Base-by-base conservation (phyloP, 2,113 vertebrate genomes). In the Gavialis gangeticus region DNA sequence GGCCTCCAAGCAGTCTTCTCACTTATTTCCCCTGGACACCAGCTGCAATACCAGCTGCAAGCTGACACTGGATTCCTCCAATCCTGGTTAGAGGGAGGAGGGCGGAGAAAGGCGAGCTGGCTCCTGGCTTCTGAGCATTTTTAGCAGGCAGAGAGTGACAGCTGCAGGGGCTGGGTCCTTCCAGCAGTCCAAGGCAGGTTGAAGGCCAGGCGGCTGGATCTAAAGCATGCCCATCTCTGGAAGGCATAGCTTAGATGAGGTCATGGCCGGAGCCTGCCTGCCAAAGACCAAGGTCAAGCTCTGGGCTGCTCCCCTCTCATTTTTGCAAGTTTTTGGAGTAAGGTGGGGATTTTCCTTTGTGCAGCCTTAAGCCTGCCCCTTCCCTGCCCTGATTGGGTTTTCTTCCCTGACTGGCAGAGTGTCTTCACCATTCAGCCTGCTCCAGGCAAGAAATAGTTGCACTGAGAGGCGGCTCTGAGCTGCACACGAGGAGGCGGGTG, bases 41-140 rank as follows among this genome's bases (percentile, higher is more conserved):
- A 94, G 97, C 97, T 89, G 97, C 97, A 88, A 94, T 90, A 95
- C 95, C 97, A 97, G 97, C 97, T 95, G 95, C 95, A 94, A 96
- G 87, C 34, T 73, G 94, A 97, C 97, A 98, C 96, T 96, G 87
- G 94, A 97, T 93, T 92, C 93, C 93, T 89, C 94, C 91, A 83
- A 89, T 94, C 95, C 96, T 94, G 69, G 54, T 22, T 9, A 60
- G 54, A 66, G 46, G 85, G 85, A 95, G 90, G 93, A 84, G 95
- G 97, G 92, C 95, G 90, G 92, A 85, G 91, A 91, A 90, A 84
- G 94, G 95, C 88, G 18, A 78, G 87, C 87, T 58, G 34, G 19
- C 90, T 54, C 14, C 30, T 79, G 16, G 69, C 69, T 73, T 37
- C 69, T 14, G 69, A 73, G 87, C 94, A 92, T 94, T 94, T 80